phyloP scores from a whole-genome alignment of 2,888 invertebrate genomes.

The Meta bourneti region DNA sequence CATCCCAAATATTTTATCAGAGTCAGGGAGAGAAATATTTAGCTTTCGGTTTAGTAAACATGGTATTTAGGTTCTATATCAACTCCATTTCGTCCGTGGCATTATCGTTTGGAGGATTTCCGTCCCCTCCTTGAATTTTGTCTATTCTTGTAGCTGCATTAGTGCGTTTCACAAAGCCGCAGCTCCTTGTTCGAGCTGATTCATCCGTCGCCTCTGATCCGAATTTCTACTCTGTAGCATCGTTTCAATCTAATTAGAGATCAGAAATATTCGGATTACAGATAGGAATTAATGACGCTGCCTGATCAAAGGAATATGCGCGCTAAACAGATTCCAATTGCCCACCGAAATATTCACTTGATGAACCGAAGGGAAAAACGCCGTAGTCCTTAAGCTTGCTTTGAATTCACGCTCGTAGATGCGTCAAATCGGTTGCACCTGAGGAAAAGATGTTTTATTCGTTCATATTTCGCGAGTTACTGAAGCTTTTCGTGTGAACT shows the following conservation, averaged over 20 bases:
- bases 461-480: too few relatives aligned
- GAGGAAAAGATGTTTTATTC: not conserved
- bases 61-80: slow-evolving; percentile 35
- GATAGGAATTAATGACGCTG: not conserved
- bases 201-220: slow-evolving; percentile 24
- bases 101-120: slow-evolving; percentile 19
- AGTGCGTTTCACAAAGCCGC: slow-evolving; percentile 36
- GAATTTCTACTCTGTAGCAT: slow-evolving; percentile 42
- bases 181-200: slow-evolving; percentile 15
- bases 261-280: slow-evolving; percentile 17
- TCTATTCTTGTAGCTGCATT: slow-evolving; percentile 18
- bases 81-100: not conserved
- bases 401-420: too few relatives aligned
- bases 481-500: too few relatives aligned
- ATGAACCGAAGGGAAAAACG: slow-evolving; percentile 5
- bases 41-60: slow-evolving; percentile 48
- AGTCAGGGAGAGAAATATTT: slow-evolving; percentile 30
- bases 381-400: not conserved
- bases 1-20: slow-evolving; percentile 56
- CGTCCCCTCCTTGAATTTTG: slow-evolving; percentile 5
- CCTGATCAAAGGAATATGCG: slow-evolving; percentile 22
- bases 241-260: slow-evolving; percentile 40
- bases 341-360: not conserved
- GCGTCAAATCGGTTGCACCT: not conserved
- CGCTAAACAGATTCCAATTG: not conserved